These are phyloP conservation scores for Netelia inedita DNA, from an alignment of 2,888 invertebrate species.

Conservation along the genomic window DNA sequence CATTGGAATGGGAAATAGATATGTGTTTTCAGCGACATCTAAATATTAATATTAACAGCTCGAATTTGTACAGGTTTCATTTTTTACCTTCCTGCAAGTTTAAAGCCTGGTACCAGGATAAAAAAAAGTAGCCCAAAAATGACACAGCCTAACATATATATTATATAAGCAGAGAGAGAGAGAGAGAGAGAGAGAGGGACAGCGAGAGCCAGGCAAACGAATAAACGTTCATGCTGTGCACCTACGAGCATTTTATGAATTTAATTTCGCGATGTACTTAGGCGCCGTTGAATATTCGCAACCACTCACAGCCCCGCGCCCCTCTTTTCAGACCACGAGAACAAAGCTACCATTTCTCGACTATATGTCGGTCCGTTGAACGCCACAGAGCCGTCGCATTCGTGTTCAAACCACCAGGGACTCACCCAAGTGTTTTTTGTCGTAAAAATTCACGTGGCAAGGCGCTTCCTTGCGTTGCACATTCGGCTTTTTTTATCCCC, in stretches of 20 bases:
- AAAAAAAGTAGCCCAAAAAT: too few relatives aligned
- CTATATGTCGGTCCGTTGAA: background rate
- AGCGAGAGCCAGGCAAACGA: background rate
- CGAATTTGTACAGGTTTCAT: too few relatives aligned
- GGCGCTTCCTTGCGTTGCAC: background rate
- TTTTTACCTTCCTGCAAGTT: too few relatives aligned
- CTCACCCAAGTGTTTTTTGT: conserved; percentile 8
- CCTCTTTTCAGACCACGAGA: conserved; percentile 8
- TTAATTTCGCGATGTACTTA: conserved; percentile 64
- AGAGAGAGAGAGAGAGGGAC: background rate
- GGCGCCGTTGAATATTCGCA: conserved; percentile 54
- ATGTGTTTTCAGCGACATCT: too few relatives aligned
- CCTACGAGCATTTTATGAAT: conserved; percentile 59
- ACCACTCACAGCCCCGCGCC: background rate
- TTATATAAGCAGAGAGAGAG: background rate
- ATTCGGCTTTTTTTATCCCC: background rate
- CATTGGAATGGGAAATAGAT: too few relatives aligned
- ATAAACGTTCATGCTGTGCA: conserved; percentile 23
- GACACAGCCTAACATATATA: too few relatives aligned
- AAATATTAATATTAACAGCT: too few relatives aligned
- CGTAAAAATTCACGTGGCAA: background rate
- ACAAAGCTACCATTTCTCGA: conserved; percentile 51
- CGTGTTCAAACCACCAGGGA: conserved; percentile 10
- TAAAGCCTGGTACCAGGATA: too few relatives aligned
- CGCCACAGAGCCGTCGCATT: background rate